phyloP scores from a whole-genome alignment of 2,888 invertebrate genomes.

The Drosophila subquinaria region DNA sequence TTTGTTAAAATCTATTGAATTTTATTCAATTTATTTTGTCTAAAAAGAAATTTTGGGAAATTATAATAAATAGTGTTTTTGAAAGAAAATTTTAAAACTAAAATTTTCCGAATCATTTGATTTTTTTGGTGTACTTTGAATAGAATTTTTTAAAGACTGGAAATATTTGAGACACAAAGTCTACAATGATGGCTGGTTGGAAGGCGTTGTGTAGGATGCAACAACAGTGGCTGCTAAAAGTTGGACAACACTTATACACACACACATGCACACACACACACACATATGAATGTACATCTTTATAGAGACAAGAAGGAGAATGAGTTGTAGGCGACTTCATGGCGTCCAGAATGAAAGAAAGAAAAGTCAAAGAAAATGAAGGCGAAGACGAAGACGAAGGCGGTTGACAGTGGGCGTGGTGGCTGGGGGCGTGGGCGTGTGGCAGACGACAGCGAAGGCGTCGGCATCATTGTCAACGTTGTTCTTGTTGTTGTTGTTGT shows the following conservation, averaged over 20 bases:
- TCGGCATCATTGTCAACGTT: constrained; percentile 25
- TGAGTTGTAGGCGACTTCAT: constrained; percentile 23
- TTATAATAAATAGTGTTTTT: no score
- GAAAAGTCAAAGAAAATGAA: background rate
- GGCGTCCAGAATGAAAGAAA: constrained; percentile 11
- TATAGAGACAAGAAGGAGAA: background rate
- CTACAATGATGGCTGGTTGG: background rate
- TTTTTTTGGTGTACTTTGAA: no score
- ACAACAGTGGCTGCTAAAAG: constrained; percentile 15
- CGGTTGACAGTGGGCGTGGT: constrained; percentile 5
- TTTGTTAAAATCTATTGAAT: no score
- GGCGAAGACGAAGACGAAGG: background rate
- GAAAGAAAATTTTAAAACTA: no score
- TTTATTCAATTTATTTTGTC: no score
- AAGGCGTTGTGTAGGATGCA: constrained; percentile 6
- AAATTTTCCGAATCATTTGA: no score
- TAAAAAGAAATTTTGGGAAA: no score
- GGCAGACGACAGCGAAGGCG: constrained; percentile 24
- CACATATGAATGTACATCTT: background rate
- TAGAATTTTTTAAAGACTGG: no score
- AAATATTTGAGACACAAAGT: no score
- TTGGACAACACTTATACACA: background rate
- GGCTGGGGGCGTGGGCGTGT: constrained; percentile 2
- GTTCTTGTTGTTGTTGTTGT: constrained; percentile 6
- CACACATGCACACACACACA: background rate